Conservation (phyloP, 2,113 vertebrate genomes). For the Erinaceus europaeus region DNA sequence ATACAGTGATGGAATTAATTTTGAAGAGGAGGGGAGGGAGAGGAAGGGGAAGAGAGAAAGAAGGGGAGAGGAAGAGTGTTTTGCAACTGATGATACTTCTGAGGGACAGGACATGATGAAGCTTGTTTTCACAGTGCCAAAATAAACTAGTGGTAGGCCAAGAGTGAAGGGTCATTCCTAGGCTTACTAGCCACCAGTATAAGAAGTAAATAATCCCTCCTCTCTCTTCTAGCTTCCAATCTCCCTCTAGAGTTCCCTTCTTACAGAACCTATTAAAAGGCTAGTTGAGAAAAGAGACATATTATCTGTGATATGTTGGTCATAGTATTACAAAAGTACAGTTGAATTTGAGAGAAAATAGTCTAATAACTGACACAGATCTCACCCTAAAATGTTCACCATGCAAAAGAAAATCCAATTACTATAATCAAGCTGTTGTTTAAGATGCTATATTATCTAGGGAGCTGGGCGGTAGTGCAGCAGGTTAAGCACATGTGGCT, state of each 20-base stretch:
- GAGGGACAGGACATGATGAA: accelerated
- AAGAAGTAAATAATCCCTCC: neutral
- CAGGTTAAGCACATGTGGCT: too few species aligned
- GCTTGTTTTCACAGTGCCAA: too few species aligned
- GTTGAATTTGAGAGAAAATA: neutral
- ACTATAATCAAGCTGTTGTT: neutral
- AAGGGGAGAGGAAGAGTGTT: too few species aligned
- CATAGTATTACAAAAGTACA: neutral
- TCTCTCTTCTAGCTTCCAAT: neutral
- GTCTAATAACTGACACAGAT: neutral
- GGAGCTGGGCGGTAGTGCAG: too few species aligned
- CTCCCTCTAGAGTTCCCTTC: neutral
- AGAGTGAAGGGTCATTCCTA: too few species aligned
- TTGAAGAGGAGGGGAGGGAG: too few species aligned
- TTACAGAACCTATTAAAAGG: neutral
- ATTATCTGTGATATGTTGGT: neutral
- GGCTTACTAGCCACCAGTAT: too few species aligned
- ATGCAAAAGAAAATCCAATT: neutral
- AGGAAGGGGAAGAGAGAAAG: too few species aligned
- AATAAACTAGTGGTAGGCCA: too few species aligned
- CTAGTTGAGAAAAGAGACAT: neutral
- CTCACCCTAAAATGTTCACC: neutral
- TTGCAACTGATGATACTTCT: neutral
- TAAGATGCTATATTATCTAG: neutral
- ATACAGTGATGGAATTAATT: neutral